Base-by-base conservation (phyloP, 2,888 invertebrate genomes). In the Lacanobia oleracea region DNA sequence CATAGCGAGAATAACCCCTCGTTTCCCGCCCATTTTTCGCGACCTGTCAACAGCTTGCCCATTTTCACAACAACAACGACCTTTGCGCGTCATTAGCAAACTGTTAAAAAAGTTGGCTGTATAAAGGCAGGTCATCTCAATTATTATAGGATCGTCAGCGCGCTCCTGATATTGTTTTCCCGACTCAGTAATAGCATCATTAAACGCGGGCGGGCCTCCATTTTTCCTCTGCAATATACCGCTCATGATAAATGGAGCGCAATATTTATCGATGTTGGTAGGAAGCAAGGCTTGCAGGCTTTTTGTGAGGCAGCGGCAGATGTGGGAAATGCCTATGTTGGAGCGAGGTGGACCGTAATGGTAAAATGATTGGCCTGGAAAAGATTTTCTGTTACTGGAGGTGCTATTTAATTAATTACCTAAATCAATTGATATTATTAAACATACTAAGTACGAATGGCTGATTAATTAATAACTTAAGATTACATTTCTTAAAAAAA, bases 141-240 rank as follows among this genome's bases (percentile, higher is more conserved):
- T 87, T 86, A 81, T 71, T 77, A 80, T 67, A 78, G 82, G 80
- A 86, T 84, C 78, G 75, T 84, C 76, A 77, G 73, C 59, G 43
- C 61, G 50, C 68, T 83, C 75, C 83, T 82, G 82, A 86, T 87
- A 88, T 90, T 88, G 88, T 89, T 90, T 88, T 79, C 82, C 73
- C 69, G 64, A 75, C 72, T 81, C 82, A 71, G 83, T 91, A 91
- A 91, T 88, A 86, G 91, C 87, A 84, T 89, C 89, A 91, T 91
- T 90, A 91, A 88, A 87, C 82, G 77, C 67, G 78, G 69, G 61
- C 64, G 59, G 66, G 64, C 75, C 77, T 79, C 73, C 74, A 85
- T 87, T 88, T 89, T 87, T 86, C 83, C 84, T 69, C 77, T 74
- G 78, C 83, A 85, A 86, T 86, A 87, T 84, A 83, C 82, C 74